Conservation (phyloP, 1,140 invertebrate species). For the Pseudomyrmex cubaensis region DNA sequence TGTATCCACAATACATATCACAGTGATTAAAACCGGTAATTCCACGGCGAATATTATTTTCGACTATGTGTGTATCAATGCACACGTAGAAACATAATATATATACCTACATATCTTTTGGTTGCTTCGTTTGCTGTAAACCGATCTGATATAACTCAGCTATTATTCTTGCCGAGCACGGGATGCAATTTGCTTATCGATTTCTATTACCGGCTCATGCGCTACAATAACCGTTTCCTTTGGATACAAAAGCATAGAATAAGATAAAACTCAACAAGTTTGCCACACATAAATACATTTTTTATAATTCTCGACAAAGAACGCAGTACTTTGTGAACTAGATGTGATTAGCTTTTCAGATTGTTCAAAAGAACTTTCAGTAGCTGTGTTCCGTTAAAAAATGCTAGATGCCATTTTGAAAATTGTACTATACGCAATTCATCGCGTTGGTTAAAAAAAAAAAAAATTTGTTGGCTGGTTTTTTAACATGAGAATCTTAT, state of each 20-base stretch:
- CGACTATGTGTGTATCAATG: background rate
- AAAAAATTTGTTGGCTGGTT: background rate
- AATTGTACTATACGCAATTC: background rate
- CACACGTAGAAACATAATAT: background rate
- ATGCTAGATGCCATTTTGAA: conserved; percentile 5
- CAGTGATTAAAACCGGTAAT: background rate
- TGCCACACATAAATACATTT: background rate
- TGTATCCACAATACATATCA: background rate
- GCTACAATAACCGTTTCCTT: conserved; percentile 9
- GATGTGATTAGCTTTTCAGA: background rate
- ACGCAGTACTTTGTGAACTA: background rate
- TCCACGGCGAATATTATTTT: conserved; percentile 7
- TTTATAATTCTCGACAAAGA: background rate
- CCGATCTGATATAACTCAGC: conserved; percentile 12
- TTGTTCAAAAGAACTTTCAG: background rate
- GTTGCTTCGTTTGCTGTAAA: conserved; percentile 20
- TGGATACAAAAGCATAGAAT: background rate
- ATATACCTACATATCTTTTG: background rate
- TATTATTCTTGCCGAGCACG: background rate
- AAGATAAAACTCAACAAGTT: no score
- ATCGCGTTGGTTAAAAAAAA: background rate
- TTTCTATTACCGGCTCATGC: background rate
- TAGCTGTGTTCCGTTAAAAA: background rate
- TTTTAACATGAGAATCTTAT: background rate
- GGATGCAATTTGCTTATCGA: conserved; percentile 14